Conservation (phyloP, 2,797 vertebrate species). For the Podarcis siculus region DNA sequence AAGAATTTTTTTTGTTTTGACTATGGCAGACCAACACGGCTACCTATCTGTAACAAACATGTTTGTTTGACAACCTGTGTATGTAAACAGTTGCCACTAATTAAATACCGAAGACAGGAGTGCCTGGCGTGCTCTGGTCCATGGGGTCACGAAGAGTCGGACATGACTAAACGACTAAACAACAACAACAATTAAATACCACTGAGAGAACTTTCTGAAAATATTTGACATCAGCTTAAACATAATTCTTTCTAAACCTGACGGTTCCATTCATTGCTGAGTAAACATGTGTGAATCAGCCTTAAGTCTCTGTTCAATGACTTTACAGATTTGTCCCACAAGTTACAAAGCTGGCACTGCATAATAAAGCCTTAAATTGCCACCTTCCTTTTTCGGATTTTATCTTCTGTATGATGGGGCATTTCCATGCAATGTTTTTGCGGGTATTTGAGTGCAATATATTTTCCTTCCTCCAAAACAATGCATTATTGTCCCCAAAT, state of each 20-base stretch:
- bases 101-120: not conserved
- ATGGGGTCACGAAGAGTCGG: too few relatives aligned
- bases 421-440: not conserved
- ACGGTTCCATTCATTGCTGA: not conserved
- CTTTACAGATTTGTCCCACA: constrained; percentile 29
- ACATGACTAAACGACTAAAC: too few relatives aligned
- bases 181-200: not conserved
- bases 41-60: too few relatives aligned
- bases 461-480: constrained; percentile 45
- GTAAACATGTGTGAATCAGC: not conserved
- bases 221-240: not conserved
- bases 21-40: too few relatives aligned
- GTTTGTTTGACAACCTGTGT: not conserved
- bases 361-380: constrained; percentile 22
- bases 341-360: constrained; percentile 21
- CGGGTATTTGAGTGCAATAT: constrained; percentile 33
- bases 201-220: not conserved
- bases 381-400: constrained; percentile 7
- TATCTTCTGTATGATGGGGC: constrained; percentile 20
- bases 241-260: not conserved
- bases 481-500: constrained; percentile 51
- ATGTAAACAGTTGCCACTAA: not conserved
- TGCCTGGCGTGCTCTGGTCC: too few relatives aligned
- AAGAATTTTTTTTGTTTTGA: too few relatives aligned
- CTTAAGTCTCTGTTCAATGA: not conserved